phyloP scores from a whole-genome alignment of 2,888 invertebrate species.

The Empis livida region DNA sequence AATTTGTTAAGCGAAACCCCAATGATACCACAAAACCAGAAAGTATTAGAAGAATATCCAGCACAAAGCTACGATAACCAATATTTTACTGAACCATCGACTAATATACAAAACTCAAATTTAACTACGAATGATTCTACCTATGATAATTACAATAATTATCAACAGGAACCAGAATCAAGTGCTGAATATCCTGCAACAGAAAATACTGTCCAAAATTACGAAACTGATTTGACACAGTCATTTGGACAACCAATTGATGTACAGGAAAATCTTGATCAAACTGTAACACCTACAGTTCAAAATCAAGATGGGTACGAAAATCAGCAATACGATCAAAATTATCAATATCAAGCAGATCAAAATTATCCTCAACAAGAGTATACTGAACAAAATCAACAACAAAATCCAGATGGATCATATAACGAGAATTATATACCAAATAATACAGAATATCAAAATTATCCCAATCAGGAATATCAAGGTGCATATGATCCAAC shows the following conservation, averaged over 20 bases:
- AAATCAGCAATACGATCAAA: neutral
- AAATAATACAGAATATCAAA: conserved; percentile 23
- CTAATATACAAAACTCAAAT: too few species aligned
- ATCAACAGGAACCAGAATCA: conserved; percentile 3
- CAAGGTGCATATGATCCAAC: conserved; percentile 24
- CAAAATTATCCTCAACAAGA: too few species aligned
- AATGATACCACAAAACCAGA: conserved; percentile 1
- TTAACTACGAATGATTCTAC: neutral
- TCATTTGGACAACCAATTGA: too few species aligned
- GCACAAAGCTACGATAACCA: conserved; percentile 1
- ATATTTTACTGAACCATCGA: too few species aligned
- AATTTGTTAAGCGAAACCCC: conserved; percentile 3
- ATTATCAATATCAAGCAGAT: neutral
- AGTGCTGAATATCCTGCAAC: conserved; percentile 1
- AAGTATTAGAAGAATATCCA: neutral
- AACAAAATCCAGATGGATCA: conserved; percentile 5
- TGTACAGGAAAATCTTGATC: too few species aligned
- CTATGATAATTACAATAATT: conserved; percentile 4
- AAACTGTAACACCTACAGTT: too few species aligned
- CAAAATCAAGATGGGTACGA: neutral
- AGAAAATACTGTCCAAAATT: too few species aligned
- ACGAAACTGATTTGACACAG: too few species aligned
- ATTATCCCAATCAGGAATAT: conserved; percentile 27
- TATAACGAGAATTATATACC: conserved; percentile 3
- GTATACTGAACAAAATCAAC: neutral